Evolutionary conservation across 2,888 invertebrate species (phyloP).

Genomic region (Anodontia alba): DNA sequence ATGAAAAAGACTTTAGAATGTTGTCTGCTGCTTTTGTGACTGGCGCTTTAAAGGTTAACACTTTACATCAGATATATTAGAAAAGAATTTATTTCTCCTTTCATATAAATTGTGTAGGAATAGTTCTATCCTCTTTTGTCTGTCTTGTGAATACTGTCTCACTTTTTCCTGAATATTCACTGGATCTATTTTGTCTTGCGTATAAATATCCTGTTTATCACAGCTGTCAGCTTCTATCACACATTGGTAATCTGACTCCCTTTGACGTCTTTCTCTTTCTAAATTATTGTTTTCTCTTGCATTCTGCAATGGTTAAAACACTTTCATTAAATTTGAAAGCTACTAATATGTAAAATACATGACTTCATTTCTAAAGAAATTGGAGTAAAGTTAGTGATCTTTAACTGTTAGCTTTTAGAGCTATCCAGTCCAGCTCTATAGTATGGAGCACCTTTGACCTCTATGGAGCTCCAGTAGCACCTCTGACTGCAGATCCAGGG

Average conservation of each 20-base stretch:
- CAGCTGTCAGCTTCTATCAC: constrained; percentile 42
- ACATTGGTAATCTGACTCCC: constrained; percentile 73
- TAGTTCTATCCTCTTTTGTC: constrained; percentile 66
- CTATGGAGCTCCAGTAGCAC: no score
- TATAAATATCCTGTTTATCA: constrained; percentile 19
- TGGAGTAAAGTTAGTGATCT: no score
- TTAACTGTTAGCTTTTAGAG: no score
- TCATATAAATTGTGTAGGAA: constrained; percentile 68
- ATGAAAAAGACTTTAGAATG: no score
- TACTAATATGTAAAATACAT: no score
- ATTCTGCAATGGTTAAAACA: constrained; percentile 67
- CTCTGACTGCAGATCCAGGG: no score
- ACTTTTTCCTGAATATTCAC: constrained; percentile 56
- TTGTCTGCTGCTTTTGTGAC: no score
- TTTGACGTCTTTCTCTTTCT: constrained; percentile 64
- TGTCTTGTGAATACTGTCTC: constrained; percentile 60
- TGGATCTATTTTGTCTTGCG: neutral
- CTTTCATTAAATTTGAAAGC: no score
- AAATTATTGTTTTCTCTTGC: constrained; percentile 68
- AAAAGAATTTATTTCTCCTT: constrained; percentile 64
- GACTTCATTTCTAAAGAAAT: no score
- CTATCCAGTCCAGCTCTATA: no score
- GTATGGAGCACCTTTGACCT: no score
- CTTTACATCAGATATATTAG: constrained; percentile 32
- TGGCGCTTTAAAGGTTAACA: no score